Base-by-base conservation (phyloP, 2,113 vertebrate genomes). In the Crotalus helleri region DNA sequence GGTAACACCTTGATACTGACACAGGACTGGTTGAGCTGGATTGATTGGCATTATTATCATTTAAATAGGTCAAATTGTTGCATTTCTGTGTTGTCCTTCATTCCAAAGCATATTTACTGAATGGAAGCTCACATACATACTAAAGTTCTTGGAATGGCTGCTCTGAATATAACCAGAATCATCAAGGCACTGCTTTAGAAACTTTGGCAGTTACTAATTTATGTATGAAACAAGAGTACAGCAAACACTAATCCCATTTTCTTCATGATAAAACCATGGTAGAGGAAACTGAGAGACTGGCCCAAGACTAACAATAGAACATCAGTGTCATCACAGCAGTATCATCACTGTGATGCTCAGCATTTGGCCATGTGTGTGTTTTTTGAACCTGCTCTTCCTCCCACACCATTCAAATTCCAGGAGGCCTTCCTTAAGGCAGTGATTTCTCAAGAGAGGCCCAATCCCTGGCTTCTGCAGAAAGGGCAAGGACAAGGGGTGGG, bases 401-500 rank as follows among this genome's bases (percentile, higher is more conserved):
- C 2, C 90, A 94, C 95, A 96, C 96, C 96, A 85, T 44, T 93
- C 4, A 39, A 86, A 92, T 2, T 59, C 89, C 85, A 64, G 46
- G 0, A n/a, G 6, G 90, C 87, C 0, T 29, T 55, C 91, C 49
- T 64, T 12, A 85, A 96, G 49, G 92, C 94, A 29, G 93, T 94
- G 95, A 93, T 92, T 57, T 90, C 81, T 93, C 94, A 3, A 92
- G 92, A 87, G 92, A 90, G 92, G 94, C 94, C 96, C 95, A 96
- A 94, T 95, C 96, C 46, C 94, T 54, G 53, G 15, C n/a, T 49
- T 26, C 95, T 95, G 94, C 91, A 87, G 94, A 95, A 96, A 96
- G 94, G 93, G 93, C 94, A 94, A 95, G 95, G 95, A 90, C 95
- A 97, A 95, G 96, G 85, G 96, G 95, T 94, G 95, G 96, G 95